Base-by-base conservation (phyloP, 2,888 invertebrate species). In the Caenorhabditis sp. region DNA sequence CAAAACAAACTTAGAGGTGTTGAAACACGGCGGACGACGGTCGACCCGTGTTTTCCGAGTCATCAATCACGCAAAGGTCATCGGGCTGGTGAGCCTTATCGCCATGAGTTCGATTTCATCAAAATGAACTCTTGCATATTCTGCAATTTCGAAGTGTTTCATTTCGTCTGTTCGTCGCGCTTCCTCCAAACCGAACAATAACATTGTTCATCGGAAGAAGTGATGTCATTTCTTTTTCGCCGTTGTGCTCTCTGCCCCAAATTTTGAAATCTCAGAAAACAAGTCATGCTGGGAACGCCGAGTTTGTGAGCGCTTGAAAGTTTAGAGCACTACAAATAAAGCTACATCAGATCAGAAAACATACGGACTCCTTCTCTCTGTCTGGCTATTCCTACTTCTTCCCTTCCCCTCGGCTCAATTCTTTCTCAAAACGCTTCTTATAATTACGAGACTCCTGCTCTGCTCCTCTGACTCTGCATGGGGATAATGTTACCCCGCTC, bases 1-100 rank as follows among this genome's bases (percentile, higher is more conserved):
- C 48, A 48, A 48, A 48, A 48, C 48, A 48, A 48, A 48, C 48
- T 48, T 48, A 30, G 48, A 48, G 48, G 48, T 48, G 48, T 48
- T 48, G 48, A 48, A 48, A 48, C 48, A 48, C 48, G 30, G 37
- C 37, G 37, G 37, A 37, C 37, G 37, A 37, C 22, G 43, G 11
- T 8, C 43, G 20, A 13, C 43, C 41, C 43, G 30, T 48, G 48
- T 48, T 48, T 48, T 48, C 48, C 48, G 48, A 48, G 48, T 48
- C 48, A 48, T 48, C 48, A 27, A 48, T 48, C 48, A 48, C 48
- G 26, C 30, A 48, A 48, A 48, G 48, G 48, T 48, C 48, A 48
- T 48, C 30, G 17, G 43, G 20, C 8, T 3, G n/a, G 17, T 27
- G 26, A 27, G 48, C 48, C 30, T 24, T 7, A 3, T 17, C 41